phyloP scores from a whole-genome alignment of 2,888 invertebrate species.

The Gastracanthus pulcherrimus region DNA sequence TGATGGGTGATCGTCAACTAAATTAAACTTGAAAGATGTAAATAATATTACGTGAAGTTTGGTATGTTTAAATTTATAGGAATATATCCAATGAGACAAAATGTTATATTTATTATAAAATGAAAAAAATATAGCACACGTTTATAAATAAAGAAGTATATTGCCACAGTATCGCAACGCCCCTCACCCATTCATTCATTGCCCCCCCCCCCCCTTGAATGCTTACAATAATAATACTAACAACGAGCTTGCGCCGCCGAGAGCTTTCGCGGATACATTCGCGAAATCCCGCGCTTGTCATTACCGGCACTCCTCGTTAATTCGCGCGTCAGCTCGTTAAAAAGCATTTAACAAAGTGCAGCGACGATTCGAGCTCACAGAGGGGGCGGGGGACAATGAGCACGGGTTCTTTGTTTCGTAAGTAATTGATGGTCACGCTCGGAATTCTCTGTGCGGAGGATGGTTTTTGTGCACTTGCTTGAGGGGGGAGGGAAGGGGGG shows the following conservation, averaged over 20 bases:
- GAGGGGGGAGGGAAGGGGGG: too few relatives aligned
- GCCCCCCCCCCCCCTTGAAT: background rate
- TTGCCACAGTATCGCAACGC: background rate
- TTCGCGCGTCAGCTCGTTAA: conserved; percentile 42
- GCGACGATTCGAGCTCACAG: background rate
- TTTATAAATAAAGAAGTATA: too few relatives aligned
- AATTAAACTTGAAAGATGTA: too few relatives aligned
- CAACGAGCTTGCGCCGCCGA: background rate
- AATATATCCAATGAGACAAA: too few relatives aligned
- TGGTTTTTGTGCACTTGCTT: too few relatives aligned
- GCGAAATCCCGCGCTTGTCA: background rate
- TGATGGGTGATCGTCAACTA: too few relatives aligned
- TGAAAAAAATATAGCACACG: too few relatives aligned
- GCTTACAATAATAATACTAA: background rate
- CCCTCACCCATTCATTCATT: background rate
- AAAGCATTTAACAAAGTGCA: conserved; percentile 48
- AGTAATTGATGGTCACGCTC: conserved; percentile 9
- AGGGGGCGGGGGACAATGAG: background rate
- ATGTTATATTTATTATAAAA: too few relatives aligned
- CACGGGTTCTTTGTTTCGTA: background rate
- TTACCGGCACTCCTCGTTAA: conserved; percentile 10
- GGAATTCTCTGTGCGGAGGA: too few relatives aligned
- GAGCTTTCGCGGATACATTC: background rate
- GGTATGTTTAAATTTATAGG: too few relatives aligned
- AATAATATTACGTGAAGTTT: too few relatives aligned